A percentile compares a stretch with the other conserved stretches of the same genome.
Evolutionary conservation across 2,797 vertebrate species (phyloP).

Genomic region (Notolepis coatsorum): DNA sequence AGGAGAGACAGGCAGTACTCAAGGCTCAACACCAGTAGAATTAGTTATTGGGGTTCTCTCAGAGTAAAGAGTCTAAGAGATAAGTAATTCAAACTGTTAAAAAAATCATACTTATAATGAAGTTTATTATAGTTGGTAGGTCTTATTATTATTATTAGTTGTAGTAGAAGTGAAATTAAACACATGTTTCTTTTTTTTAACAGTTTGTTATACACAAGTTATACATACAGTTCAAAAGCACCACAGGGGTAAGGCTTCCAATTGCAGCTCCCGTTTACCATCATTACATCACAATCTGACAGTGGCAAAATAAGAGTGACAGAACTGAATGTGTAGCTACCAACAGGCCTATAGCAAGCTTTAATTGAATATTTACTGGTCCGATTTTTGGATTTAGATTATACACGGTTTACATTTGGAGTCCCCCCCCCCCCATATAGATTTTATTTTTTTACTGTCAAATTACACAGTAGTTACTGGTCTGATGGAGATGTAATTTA

Average conservation of each 20-base stretch:
- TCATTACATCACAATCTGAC: not conserved
- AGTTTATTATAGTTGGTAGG: constrained; percentile 77
- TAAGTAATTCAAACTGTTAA: too few relatives aligned
- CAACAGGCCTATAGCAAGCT: too few relatives aligned
- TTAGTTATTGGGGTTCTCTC: constrained; percentile 20
- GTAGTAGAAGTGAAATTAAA: constrained; percentile 81
- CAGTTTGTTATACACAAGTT: constrained; percentile 84
- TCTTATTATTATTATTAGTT: constrained; percentile 75
- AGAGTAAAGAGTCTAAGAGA: too few relatives aligned
- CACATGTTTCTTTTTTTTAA: constrained; percentile 76
- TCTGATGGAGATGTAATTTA: not conserved
- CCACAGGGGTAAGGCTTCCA: constrained; percentile 67
- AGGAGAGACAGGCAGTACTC: too few relatives aligned
- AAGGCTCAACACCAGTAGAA: too few relatives aligned
- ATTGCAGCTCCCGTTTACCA: not conserved
- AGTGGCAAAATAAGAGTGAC: too few relatives aligned
- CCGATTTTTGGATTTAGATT: too few relatives aligned
- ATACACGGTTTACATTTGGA: too few relatives aligned
- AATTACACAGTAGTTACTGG: not conserved
- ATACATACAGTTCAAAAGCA: constrained; percentile 86
- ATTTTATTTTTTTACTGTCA: too few relatives aligned
- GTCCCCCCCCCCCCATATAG: too few relatives aligned
- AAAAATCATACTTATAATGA: constrained; percentile 72
- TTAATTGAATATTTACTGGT: too few relatives aligned
- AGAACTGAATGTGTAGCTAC: too few relatives aligned